Percentiles rank a stretch among this genome's conserved stretches.
Conservation (phyloP, 2,797 vertebrate species). For the Oreochromis grahami region DNA sequence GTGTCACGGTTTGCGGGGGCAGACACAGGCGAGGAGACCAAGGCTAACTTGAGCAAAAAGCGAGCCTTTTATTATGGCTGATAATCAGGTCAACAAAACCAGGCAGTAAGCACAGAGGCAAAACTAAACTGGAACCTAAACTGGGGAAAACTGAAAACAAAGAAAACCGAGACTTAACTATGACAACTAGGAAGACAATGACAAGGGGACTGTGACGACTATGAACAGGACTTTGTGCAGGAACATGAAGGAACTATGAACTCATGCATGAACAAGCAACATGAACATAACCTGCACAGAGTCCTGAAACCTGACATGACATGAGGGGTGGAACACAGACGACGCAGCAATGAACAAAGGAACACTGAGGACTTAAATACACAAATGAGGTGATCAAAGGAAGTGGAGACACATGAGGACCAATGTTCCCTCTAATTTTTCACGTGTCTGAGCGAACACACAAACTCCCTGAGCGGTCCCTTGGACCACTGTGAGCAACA, state of each 20-base stretch:
- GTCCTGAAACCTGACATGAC: background rate
- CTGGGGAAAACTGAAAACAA: too few species aligned
- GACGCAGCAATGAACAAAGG: background rate
- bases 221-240: background rate
- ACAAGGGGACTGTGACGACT: background rate
- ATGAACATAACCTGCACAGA: background rate
- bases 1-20: too few species aligned
- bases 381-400: background rate
- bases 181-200: background rate
- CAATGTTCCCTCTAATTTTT: too few species aligned
- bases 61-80: background rate
- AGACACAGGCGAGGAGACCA: too few species aligned
- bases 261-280: background rate
- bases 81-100: background rate
- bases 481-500: too few species aligned
- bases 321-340: background rate
- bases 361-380: background rate
- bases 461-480: too few species aligned
- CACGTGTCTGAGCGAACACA: too few species aligned
- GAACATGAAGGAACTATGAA: background rate
- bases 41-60: background rate
- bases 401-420: background rate
- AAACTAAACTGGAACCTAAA: too few species aligned
- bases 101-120: background rate
- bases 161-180: too few species aligned